Evolutionary conservation across 1,140 invertebrate species (phyloP), one percentile per base, ranked within the genome.

Genomic region (Tetranychus urticae): DNA sequence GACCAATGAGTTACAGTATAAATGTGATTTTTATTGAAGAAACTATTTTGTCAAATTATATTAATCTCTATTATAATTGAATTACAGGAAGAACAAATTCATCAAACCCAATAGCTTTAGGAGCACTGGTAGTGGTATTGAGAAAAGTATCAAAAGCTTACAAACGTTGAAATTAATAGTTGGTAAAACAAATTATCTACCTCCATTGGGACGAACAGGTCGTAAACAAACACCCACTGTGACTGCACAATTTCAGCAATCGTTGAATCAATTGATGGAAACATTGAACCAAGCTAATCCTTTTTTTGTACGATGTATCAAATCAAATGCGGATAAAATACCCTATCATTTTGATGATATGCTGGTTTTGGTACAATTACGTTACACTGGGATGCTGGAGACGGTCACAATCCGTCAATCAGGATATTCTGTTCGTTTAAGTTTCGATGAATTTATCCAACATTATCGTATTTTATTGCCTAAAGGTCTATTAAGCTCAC

Each of bases 241-340:
- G 1, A 85, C 87, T 1, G 85, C 86, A 3, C 90, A 96, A 74
- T 96, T 96, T 72, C 86, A 93, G 69, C 84, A 88, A 69, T 90
- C 86, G 31, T 74, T 97, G 35, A 84, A 86, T 61, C 82, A 84
- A 45, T 74, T 96, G 13, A 93, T 96, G 88, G 84, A 88, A 66
- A 91, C 89, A 0, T 71, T 97, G 10, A 90, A 90, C 70, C 84
- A 91, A 70, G 88, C 90, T 0, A 92, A 92, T 74, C 91, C 91
- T 2, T 96, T 91, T 74, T 97, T 97, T 71, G 92, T 97, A 64
- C 78, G 91, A 55, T 96, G 91, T 72, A 94, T 97, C 67, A 97
- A 97, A 56, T 66, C 60, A 52, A 65, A 66, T 47, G 48, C 55
- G 12, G 56, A 65, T 42, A 67, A 82, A 78, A 81, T 85, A 63